These are phyloP conservation scores for Drosophila phalerata DNA, from an alignment of 2,888 invertebrate genomes.

Conservation along the genomic window DNA sequence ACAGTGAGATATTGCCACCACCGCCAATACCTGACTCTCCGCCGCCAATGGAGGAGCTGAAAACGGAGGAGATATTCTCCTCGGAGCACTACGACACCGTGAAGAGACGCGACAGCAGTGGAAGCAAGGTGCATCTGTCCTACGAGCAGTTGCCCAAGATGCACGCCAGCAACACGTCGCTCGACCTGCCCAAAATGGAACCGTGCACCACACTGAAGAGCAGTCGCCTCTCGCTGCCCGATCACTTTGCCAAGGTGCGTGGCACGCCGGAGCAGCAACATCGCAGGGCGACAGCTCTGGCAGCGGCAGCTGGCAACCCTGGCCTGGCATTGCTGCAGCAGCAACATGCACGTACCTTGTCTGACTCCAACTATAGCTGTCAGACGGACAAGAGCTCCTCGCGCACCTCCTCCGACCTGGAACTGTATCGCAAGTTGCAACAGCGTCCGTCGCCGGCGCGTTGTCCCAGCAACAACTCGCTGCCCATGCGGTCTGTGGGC, in stretches of 20 bases:
- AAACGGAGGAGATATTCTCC: conserved; percentile 87
- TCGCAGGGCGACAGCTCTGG: conserved; percentile 13
- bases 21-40: conserved; percentile 92
- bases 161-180: conserved; percentile 84
- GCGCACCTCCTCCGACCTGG: conserved; percentile 85
- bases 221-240: conserved; percentile 84
- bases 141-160: conserved; percentile 85
- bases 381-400: conserved; percentile 85
- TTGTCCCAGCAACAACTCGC: conserved; percentile 83
- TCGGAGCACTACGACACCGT: conserved; percentile 85
- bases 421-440: conserved; percentile 84
- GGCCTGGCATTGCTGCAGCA: conserved; percentile 67
- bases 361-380: conserved; percentile 85
- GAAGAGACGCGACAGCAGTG: conserved; percentile 81
- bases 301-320: conserved; percentile 35
- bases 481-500: conserved; percentile 74
- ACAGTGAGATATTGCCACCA: conserved; percentile 92
- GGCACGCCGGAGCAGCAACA: conserved; percentile 56
- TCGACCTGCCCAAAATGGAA: conserved; percentile 82
- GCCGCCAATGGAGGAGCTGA: conserved; percentile 88
- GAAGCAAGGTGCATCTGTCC: conserved; percentile 81
- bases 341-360: conserved; percentile 83
- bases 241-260: conserved; percentile 83
- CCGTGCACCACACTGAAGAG: conserved; percentile 75
- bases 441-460: conserved; percentile 64